A percentile compares a stretch with the other conserved stretches of the same genome.
Evolutionary conservation across 2,797 vertebrate genomes (phyloP).

Genomic region (Apogon talboti): DNA sequence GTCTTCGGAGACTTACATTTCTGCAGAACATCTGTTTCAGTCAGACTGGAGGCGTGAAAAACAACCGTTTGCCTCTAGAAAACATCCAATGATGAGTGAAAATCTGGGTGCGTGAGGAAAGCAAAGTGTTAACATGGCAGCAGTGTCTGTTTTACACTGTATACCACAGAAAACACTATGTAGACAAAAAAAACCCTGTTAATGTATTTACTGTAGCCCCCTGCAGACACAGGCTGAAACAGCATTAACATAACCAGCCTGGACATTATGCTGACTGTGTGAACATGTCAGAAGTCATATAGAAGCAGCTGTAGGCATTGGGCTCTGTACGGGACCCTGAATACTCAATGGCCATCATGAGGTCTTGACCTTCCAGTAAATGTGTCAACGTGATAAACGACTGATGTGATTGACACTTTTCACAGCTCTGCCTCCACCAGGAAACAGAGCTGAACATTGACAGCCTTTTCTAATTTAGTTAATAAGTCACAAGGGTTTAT

Average conservation of each 20-base stretch:
- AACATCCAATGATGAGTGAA: constrained; percentile 45
- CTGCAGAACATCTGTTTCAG: constrained; percentile 68
- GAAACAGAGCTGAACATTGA: constrained; percentile 10
- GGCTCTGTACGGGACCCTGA: constrained; percentile 46
- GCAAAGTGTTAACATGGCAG: not conserved
- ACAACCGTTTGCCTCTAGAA: constrained; percentile 66
- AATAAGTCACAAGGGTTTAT: not conserved
- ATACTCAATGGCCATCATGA: constrained; percentile 48
- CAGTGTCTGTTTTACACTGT: too few relatives aligned
- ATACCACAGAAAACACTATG: too few relatives aligned
- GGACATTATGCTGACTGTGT: constrained; percentile 45
- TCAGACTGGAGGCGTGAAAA: constrained; percentile 59
- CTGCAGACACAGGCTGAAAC: constrained; percentile 17
- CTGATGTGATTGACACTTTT: constrained; percentile 38
- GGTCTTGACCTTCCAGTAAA: constrained; percentile 70
- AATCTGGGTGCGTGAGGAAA: too few relatives aligned
- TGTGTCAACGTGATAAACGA: constrained; percentile 59
- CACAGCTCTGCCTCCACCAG: not conserved
- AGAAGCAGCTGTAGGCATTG: constrained; percentile 50
- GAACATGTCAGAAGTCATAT: constrained; percentile 48
- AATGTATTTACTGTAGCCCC: not conserved
- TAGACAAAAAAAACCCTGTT: too few relatives aligned
- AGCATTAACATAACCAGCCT: constrained; percentile 35
- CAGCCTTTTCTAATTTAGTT: constrained; percentile 15
- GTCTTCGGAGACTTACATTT: constrained; percentile 1